Evolutionary conservation across 2,888 invertebrate genomes (phyloP), one percentile per base, ranked within the genome.

Genomic region (Chrysolina haemoptera): DNA sequence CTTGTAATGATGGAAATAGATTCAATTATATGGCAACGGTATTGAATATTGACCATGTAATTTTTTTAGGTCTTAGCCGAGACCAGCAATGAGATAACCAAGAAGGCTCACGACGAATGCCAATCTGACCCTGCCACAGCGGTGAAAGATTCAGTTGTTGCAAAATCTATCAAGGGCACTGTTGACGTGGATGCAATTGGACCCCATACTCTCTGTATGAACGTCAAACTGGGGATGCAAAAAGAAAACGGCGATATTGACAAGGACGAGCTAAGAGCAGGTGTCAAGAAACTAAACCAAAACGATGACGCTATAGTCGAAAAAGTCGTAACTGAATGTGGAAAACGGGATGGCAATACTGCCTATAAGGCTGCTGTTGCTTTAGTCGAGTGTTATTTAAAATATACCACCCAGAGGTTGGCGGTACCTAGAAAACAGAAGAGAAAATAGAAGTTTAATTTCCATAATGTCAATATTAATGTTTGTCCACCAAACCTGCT

Each of bases 171-270:
- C 3, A 27, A 59, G 27, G 59, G 59, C 6, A n/a, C 27, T n/a
- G 35, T 59, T n/a, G 59, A 59, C 35, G 59, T 59, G n/a, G 59
- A 22, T 4, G 16, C 53, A 0, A 22, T 67, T 18, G 67, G 67
- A 48, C 67, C 67, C 10, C 67, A 67, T 9, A 55, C 53, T 9
- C 40, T 67, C 40, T 67, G 67, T 14, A 53, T 67, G 67, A 67
- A 67, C 53, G n/a, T 53, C 53, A 67, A 67, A 40, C 35, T 50
- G 3, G 67, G 55, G 1, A 53, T 67, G 18, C 67, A 67, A 12
- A 53, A 18, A 18, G 55, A 40, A 8, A 67, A 67, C 16, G 67
- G 67, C 11, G 67, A 67, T 18, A 16, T 67, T 20, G 43, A 67
- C 18, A 55, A 40, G 8, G 67, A 18, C 14, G 53, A 50, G 14